phyloP scores from a whole-genome alignment of 2,888 invertebrate species.

The Chydorus sphaericus region DNA sequence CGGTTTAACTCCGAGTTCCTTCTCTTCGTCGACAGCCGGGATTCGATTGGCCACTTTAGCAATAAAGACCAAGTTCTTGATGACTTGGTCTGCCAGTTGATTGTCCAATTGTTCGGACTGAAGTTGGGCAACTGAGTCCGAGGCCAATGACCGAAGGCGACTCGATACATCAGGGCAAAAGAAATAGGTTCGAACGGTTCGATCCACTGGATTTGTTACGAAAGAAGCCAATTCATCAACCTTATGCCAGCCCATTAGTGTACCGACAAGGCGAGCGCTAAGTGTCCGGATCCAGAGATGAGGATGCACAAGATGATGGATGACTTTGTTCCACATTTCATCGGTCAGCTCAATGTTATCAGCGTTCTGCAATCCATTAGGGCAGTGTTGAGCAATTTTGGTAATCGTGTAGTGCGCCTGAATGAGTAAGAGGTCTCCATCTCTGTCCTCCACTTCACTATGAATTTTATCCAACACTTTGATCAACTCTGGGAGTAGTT shows the following conservation, averaged over 20 bases:
- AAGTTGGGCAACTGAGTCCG: slow-evolving; percentile 21
- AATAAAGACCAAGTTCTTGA: slow-evolving; percentile 52
- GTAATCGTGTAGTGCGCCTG: slow-evolving; percentile 8
- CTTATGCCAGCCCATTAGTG: slow-evolving; percentile 48
- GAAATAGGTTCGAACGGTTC: background rate
- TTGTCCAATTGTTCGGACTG: slow-evolving; percentile 39
- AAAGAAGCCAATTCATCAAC: slow-evolving; percentile 39
- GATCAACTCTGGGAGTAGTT: slow-evolving; percentile 43
- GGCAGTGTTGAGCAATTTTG: slow-evolving; percentile 11
- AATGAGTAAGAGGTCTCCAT: slow-evolving; percentile 9
- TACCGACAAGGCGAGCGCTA: slow-evolving; percentile 58
- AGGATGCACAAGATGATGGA: slow-evolving; percentile 54
- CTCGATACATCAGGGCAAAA: background rate
- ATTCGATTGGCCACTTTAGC: slow-evolving; percentile 38
- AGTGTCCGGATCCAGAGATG: slow-evolving; percentile 75
- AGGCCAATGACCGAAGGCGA: slow-evolving; percentile 24
- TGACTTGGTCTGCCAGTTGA: slow-evolving; percentile 56
- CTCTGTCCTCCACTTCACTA: slow-evolving; percentile 5
- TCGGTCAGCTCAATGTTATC: slow-evolving; percentile 31
- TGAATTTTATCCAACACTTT: slow-evolving; percentile 4
- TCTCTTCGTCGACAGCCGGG: background rate
- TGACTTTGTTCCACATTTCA: slow-evolving; percentile 50
- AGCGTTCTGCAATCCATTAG: background rate
- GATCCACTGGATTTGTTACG: background rate
- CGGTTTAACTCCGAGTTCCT: slow-evolving; percentile 1